Evolutionary conservation across 2,888 invertebrate species (phyloP), one percentile per base, ranked within the genome.

Genomic region (Phragmatobia fuliginosa): DNA sequence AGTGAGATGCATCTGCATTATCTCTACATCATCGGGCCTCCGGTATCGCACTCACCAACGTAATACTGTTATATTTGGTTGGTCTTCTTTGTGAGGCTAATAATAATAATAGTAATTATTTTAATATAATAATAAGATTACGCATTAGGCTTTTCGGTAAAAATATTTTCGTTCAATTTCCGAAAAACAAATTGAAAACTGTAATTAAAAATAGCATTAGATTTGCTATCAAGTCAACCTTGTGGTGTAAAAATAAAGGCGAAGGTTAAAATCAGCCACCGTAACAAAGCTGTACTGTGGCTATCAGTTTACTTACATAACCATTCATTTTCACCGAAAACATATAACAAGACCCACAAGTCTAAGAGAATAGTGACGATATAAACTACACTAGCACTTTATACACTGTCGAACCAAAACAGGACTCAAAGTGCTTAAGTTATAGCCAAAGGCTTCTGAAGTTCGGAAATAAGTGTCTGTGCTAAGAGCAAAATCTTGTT

Each of bases 371-470:
- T 36, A 62, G 56, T 66, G 38, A 25, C 21, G 61, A 56, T 41
- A 61, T 56, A 70, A 69, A 65, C 52, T 68, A 52, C 41, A 33
- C 45, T 68, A 64, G 56, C 36, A 36, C 71, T 65, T 58, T 70
- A 69, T 66, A 66, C 58, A 60, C 71, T 62, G 72, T 71, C 49
- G 68, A 25, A 67, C 49, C 62, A 62, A 66, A 62, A 49, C 59
- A 72, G 66, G 18, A 62, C 69, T 71, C 71, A 73, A 69, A 74
- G 64, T 65, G 64, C 10, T 67, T 38, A 74, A 74, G 70, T 74
- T 74, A 81, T 72, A 60, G 8, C 65, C 21, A 41, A 73, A 76
- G 73, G 72, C 72, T 68, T 72, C 67, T 59, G 18, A 70, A 74
- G 70, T 73, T 67, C 63, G 14, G 32, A 52, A 49, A 64, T 49